phyloP scores from a whole-genome alignment of 2,888 invertebrate species.

The Drosophila nr. perissopoda region DNA sequence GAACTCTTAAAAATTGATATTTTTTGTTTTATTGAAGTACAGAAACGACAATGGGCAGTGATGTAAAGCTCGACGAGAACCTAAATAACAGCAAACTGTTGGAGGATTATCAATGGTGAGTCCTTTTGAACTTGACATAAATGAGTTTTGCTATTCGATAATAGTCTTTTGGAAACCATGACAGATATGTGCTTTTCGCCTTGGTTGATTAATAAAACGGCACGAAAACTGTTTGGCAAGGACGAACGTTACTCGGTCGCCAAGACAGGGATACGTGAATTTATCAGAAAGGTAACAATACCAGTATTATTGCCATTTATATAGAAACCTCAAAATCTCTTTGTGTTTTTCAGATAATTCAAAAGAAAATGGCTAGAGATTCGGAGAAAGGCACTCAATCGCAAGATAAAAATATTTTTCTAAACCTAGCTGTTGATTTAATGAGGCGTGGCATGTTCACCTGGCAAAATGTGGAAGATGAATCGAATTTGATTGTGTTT shows the following conservation, averaged over 20 bases:
- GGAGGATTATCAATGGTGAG: slow-evolving; percentile 79
- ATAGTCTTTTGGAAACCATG: slow-evolving; percentile 80
- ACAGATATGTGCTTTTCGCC: slow-evolving; percentile 82
- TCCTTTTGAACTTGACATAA: slow-evolving; percentile 1
- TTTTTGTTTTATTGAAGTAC: slow-evolving; percentile 6
- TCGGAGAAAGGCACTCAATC: slow-evolving; percentile 11
- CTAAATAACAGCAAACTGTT: slow-evolving; percentile 63
- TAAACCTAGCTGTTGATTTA: slow-evolving; percentile 78
- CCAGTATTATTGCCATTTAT: rapidly evolving
- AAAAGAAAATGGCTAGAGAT: slow-evolving; percentile 62
- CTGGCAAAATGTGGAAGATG: slow-evolving; percentile 78
- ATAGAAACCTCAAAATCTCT: neutral
- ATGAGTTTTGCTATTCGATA: slow-evolving; percentile 44
- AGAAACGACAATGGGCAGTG: slow-evolving; percentile 84
- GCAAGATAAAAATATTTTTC: slow-evolving; percentile 63
- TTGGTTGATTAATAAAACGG: slow-evolving; percentile 68
- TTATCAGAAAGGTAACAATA: slow-evolving; percentile 70
- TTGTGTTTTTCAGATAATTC: slow-evolving; percentile 59
- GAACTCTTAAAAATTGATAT: neutral
- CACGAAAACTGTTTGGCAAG: slow-evolving; percentile 65
- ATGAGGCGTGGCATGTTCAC: slow-evolving; percentile 71
- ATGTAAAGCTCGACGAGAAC: slow-evolving; percentile 51
- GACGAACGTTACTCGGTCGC: slow-evolving; percentile 65
- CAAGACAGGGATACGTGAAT: slow-evolving; percentile 70
- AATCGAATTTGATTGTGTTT: slow-evolving; percentile 82